Conservation (phyloP, 2,113 vertebrate genomes). For the Pardalotus punctatus region DNA sequence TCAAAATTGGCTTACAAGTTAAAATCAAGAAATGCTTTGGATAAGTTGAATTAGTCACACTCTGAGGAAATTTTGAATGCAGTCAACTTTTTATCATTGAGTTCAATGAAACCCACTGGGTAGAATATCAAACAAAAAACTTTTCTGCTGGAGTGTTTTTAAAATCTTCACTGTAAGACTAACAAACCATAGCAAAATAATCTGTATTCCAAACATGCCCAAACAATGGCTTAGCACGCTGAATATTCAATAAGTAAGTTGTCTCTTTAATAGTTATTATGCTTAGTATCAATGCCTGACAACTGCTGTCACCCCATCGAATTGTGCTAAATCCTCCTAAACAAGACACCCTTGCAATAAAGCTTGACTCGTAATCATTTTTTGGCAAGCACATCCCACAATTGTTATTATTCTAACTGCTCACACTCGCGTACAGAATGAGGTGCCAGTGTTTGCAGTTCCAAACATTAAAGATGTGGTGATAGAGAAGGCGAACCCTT, state of each 20-base stretch:
- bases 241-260: conserved; percentile 36
- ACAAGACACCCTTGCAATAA: conserved; percentile 58
- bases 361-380: conserved; percentile 39
- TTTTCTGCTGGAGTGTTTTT: background rate
- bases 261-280: conserved; percentile 42
- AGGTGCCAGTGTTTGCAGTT: conserved; percentile 43
- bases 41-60: background rate
- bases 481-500: conserved; percentile 36
- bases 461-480: conserved; percentile 32
- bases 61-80: background rate
- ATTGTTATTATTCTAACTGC: conserved; percentile 28
- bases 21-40: background rate
- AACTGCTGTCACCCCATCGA: conserved; percentile 26
- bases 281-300: conserved; percentile 44
- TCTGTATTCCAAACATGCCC: background rate
- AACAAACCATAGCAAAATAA: background rate
- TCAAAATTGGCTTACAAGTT: background rate
- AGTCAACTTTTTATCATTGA: background rate
- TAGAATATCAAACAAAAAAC: background rate
- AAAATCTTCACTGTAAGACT: background rate
- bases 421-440: background rate
- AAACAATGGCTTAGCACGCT: background rate
- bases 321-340: conserved; percentile 59
- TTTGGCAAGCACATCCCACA: conserved; percentile 24
- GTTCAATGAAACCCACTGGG: background rate